Conservation (phyloP, 2,113 vertebrate genomes). For the Brachionichthys hirsutus region DNA sequence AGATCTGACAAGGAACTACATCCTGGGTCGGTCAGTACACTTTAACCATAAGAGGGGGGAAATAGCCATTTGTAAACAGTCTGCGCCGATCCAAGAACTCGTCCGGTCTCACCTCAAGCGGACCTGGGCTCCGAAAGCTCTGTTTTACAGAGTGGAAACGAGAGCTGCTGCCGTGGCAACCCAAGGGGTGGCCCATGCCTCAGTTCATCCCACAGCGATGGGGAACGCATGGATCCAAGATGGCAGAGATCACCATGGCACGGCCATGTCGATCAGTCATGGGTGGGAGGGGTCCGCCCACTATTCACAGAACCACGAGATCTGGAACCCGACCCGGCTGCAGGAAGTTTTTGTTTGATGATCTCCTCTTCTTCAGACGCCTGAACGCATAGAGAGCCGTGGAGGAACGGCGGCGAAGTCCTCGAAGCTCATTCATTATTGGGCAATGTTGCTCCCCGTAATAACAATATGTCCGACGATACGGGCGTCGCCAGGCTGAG, state of each 20-base stretch:
- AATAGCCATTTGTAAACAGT: conserved; percentile 12
- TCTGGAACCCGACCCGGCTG: conserved; percentile 50
- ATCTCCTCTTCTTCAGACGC: conserved; percentile 18
- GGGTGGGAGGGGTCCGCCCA: conserved; percentile 59
- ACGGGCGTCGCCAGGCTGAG: no score
- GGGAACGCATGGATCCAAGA: conserved; percentile 64
- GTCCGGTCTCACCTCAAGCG: conserved; percentile 19
- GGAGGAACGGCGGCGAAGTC: conserved; percentile 1
- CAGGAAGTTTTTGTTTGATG: conserved; percentile 40
- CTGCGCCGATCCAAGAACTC: conserved; percentile 21
- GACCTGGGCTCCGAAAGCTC: conserved; percentile 31
- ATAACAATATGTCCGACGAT: not conserved
- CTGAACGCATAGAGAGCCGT: conserved; percentile 15
- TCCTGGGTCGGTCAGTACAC: conserved; percentile 34
- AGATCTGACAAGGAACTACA: conserved; percentile 38
- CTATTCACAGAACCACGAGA: conserved; percentile 65
- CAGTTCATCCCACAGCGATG: conserved; percentile 72
- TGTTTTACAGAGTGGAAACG: conserved; percentile 50
- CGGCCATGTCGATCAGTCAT: conserved; percentile 75
- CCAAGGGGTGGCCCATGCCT: conserved; percentile 52
- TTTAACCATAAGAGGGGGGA: conserved; percentile 32
- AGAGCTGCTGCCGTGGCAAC: conserved; percentile 33
- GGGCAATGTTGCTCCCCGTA: not conserved
- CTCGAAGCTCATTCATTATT: not conserved
- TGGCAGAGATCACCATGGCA: conserved; percentile 67